Conservation (phyloP, 1,140 invertebrate genomes). For the Globodera rostochiensis region DNA sequence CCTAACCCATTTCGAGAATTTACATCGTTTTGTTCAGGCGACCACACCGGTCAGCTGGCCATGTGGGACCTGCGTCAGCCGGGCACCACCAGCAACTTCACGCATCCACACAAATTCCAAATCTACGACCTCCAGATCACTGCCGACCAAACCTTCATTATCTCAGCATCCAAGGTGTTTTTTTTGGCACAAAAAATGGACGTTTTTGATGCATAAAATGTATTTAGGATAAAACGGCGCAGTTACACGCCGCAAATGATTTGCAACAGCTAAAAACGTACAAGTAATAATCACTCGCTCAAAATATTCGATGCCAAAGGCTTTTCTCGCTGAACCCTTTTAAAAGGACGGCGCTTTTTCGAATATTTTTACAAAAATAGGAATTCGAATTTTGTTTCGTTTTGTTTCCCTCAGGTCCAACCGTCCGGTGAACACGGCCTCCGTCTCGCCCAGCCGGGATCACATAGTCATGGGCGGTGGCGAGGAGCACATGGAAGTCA, state of each 20-base stretch:
- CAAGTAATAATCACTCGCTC: slow-evolving; percentile 40
- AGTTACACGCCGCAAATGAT: slow-evolving; percentile 55
- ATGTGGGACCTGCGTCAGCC: slow-evolving; percentile 58
- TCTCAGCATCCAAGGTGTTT: slow-evolving; percentile 53
- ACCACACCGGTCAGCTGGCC: slow-evolving; percentile 48
- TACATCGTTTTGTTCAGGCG: slow-evolving; percentile 34
- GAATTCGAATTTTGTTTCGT: not conserved
- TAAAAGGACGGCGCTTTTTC: not conserved
- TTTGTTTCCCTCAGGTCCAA: slow-evolving; percentile 48
- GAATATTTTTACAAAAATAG: not conserved
- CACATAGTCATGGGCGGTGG: slow-evolving; percentile 64
- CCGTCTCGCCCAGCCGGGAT: slow-evolving; percentile 63
- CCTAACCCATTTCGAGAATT: too few species aligned
- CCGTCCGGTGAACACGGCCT: slow-evolving; percentile 64
- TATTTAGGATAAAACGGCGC: slow-evolving; percentile 59
- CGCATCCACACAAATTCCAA: slow-evolving; percentile 43
- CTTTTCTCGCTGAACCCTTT: too few species aligned
- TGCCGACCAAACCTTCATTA: slow-evolving; percentile 55
- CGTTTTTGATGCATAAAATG: not conserved
- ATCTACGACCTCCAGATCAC: slow-evolving; percentile 63
- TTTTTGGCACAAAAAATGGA: not conserved
- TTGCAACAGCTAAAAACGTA: slow-evolving; percentile 60
- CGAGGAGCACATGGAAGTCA: slow-evolving; percentile 75
- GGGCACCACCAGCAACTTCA: slow-evolving; percentile 52
- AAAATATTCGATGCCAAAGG: too few species aligned